Evolutionary conservation across 2,113 vertebrate species (phyloP).

Genomic region (Campylomormyrus numenius): DNA sequence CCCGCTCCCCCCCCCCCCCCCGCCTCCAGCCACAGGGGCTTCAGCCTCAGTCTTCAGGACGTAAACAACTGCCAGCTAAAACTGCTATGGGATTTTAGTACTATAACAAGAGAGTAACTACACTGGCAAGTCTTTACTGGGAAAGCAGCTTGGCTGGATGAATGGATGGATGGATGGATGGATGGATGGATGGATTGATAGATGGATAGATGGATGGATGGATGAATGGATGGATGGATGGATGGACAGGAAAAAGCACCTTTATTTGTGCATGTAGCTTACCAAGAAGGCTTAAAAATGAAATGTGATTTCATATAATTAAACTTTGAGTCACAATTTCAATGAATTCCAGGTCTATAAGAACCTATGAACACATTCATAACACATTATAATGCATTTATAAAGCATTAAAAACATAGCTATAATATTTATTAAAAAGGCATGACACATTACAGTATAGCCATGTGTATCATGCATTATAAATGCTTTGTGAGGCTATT

Average conservation of each 20-base stretch:
- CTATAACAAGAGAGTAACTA: neutral
- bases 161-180: neutral
- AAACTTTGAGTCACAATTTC: neutral
- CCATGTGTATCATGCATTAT: neutral
- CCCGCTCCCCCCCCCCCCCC: neutral
- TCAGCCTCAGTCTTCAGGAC: neutral
- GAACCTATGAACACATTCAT: neutral
- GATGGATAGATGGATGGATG: neutral
- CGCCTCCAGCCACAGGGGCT: neutral
- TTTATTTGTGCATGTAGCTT: neutral
- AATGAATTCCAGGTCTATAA: neutral
- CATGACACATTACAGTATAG: neutral
- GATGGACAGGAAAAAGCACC: neutral
- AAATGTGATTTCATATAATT: neutral
- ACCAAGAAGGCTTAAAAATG: neutral
- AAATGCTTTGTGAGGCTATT: neutral
- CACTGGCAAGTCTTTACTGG: neutral
- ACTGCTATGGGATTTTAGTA: neutral
- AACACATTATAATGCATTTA: neutral
- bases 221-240: neutral
- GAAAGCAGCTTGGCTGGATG: neutral
- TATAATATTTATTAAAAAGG: neutral
- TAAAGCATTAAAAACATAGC: neutral
- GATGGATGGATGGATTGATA: neutral
- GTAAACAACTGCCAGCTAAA: neutral